phyloP scores from a whole-genome alignment of 2,797 vertebrate species.

The Intellagama lesueurii region DNA sequence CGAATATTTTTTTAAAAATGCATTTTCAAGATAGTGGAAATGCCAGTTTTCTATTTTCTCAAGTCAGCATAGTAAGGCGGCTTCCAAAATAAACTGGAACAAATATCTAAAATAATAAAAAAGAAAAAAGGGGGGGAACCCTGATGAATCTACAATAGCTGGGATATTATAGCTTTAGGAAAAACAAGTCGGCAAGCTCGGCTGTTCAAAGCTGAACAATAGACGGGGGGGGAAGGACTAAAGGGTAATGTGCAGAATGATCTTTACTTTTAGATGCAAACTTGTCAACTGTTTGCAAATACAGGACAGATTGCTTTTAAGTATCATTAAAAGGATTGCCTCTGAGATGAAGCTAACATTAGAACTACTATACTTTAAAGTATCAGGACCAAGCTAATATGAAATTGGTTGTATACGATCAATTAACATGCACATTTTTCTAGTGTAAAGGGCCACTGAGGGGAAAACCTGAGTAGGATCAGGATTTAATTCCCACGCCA shows the following conservation, averaged over 20 bases:
- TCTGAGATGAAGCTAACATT: neutral
- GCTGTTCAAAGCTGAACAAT: constrained; percentile 36
- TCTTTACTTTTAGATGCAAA: constrained; percentile 9
- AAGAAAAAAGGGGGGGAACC: neutral
- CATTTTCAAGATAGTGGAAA: constrained; percentile 45
- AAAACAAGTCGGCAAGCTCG: neutral
- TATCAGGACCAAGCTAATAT: neutral
- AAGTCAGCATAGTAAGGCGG: constrained; percentile 22
- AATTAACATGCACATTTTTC: neutral
- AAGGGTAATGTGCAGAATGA: neutral
- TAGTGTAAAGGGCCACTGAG: neutral
- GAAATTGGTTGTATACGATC: neutral
- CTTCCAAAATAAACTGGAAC: constrained; percentile 34
- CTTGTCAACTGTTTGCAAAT: neutral
- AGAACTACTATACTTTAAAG: neutral
- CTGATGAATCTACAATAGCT: constrained; percentile 13
- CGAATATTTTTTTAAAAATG: neutral
- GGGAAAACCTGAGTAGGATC: neutral
- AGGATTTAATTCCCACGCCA: neutral
- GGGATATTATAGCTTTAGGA: neutral
- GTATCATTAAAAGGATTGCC: neutral
- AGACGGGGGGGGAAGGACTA: neutral
- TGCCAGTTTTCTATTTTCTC: constrained; percentile 24
- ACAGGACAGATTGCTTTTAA: neutral
- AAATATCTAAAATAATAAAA: constrained; percentile 22